Evolutionary conservation across 2,113 vertebrate species (phyloP).

Genomic region (Motacilla alba): DNA sequence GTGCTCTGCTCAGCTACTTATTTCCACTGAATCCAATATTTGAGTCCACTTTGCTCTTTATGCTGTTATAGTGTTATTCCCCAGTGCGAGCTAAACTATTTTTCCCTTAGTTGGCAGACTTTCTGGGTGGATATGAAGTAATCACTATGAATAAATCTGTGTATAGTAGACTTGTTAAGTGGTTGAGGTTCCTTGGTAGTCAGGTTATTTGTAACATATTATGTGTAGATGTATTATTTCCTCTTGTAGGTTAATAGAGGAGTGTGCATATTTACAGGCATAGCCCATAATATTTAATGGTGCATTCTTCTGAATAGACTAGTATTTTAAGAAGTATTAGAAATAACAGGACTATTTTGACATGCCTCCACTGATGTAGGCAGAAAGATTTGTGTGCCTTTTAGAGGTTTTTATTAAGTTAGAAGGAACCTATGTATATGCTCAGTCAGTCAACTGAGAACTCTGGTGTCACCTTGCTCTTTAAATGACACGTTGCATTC

Average conservation of each 20-base stretch:
- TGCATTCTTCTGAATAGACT: neutral
- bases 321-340: neutral
- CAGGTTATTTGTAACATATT: neutral
- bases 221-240: neutral
- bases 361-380: neutral
- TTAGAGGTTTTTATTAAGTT: neutral
- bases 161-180: neutral
- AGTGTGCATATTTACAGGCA: neutral
- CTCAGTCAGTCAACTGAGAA: neutral
- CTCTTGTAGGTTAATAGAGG: neutral
- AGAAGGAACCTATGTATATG: neutral
- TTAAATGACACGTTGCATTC: neutral
- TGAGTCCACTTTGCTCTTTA: neutral
- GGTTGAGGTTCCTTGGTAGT: neutral
- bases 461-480: neutral
- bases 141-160: neutral
- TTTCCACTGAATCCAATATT: neutral
- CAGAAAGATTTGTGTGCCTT: neutral
- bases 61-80: neutral
- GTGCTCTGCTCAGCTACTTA: neutral
- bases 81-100: neutral
- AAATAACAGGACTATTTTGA: neutral
- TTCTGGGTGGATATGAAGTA: neutral
- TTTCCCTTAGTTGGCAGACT: neutral
- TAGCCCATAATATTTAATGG: slow-evolving; percentile 1